Evolutionary conservation across 1,140 invertebrate genomes (phyloP).

Genomic region (Ceratosolen solmsi): DNA sequence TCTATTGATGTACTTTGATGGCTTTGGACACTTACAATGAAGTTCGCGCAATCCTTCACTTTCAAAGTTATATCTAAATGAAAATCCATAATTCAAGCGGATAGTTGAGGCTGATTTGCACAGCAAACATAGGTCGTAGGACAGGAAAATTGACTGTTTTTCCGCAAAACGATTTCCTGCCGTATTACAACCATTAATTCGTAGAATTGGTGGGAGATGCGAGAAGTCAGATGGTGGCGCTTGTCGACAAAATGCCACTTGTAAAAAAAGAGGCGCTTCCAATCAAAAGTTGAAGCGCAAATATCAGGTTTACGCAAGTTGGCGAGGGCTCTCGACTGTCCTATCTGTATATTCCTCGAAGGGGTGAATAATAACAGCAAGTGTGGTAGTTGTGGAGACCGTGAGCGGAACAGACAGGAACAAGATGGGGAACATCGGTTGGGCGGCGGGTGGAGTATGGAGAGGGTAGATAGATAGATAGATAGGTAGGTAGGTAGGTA

Average conservation of each 20-base stretch:
- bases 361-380: slow-evolving; percentile 5
- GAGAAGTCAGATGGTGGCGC: neutral
- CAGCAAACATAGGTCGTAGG: no score
- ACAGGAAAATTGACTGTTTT: neutral
- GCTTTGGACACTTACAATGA: no score
- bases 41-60: no score
- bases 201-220: neutral
- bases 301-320: neutral
- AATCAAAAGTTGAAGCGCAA: slow-evolving; percentile 10
- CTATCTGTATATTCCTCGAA: neutral
- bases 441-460: no score
- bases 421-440: no score
- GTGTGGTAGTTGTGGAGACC: neutral
- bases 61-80: no score
- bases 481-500: no score
- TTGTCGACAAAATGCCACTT: neutral
- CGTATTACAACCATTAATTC: neutral
- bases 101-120: no score
- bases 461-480: no score
- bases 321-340: neutral
- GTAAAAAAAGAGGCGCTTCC: neutral
- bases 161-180: neutral
- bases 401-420: neutral
- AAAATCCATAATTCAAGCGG: no score
- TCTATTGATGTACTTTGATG: no score